A percentile compares a stretch with the other conserved stretches of the same genome.
Evolutionary conservation across 2,113 vertebrate species (phyloP).

Genomic region (Phyllopteryx taeniolatus): DNA sequence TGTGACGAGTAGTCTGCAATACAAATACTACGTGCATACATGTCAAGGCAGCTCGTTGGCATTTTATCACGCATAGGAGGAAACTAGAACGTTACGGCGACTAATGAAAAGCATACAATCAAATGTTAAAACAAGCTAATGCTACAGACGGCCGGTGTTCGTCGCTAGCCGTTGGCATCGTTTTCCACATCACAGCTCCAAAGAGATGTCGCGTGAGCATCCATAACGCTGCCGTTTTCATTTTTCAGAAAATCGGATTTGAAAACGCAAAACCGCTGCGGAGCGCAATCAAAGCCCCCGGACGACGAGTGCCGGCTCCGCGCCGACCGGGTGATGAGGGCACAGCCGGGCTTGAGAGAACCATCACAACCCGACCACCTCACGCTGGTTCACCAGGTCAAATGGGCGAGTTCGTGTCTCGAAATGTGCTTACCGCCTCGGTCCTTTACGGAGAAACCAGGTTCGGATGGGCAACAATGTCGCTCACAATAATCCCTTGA

Average conservation of each 20-base stretch:
- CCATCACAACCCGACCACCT: conserved; percentile 20
- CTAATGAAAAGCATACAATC: neutral
- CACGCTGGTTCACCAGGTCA: neutral
- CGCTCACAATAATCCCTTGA: conserved; percentile 57
- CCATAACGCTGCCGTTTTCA: neutral
- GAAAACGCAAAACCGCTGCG: neutral
- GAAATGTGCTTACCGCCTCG: conserved; percentile 49
- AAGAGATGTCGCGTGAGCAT: neutral
- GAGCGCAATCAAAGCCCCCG: neutral
- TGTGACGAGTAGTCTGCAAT: conserved; percentile 20
- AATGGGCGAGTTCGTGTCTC: neutral
- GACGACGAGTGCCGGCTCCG: neutral
- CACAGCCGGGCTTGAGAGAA: neutral
- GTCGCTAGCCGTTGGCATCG: neutral
- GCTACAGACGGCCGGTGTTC: neutral
- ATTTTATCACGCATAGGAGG: neutral
- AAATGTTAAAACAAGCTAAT: neutral
- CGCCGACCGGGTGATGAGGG: conserved; percentile 1
- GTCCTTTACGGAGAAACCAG: conserved; percentile 41
- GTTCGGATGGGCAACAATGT: neutral
- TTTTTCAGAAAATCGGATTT: neutral
- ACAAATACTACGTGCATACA: conserved; percentile 26
- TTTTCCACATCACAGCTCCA: neutral
- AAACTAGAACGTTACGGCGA: neutral
- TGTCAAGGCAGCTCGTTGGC: neutral